Percentiles rank a stretch among this genome's conserved stretches.
These are phyloP conservation scores for Eumaeus atala DNA, from an alignment of 1,140 invertebrate genomes.

Conservation along the genomic window DNA sequence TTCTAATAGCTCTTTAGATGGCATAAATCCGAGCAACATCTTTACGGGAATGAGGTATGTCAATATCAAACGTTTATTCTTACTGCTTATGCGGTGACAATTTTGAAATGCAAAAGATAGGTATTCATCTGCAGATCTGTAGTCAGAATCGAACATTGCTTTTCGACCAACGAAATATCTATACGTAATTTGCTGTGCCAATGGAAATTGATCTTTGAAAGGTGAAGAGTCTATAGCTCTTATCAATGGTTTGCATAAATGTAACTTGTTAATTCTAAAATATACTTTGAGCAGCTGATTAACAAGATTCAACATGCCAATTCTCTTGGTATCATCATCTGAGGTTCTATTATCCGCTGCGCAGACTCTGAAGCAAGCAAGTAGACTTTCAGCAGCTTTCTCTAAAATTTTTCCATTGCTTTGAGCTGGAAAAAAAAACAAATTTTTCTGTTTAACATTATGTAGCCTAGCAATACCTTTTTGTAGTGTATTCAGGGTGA, in stretches of 20 bases:
- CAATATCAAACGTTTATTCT: conserved; percentile 95
- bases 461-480: too few species aligned
- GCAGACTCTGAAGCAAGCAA: conserved; percentile 96
- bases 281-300: conserved; percentile 99
- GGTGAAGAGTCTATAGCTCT: conserved; percentile 94
- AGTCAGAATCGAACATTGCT: conserved; percentile 98
- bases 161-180: conserved; percentile 97
- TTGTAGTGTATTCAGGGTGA: too few species aligned
- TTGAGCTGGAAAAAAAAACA: conserved; percentile 45
- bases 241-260: conserved; percentile 97
- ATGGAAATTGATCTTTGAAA: conserved; percentile 90
- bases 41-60: conserved; percentile 98
- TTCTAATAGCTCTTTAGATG: conserved; percentile 83
- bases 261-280: conserved; percentile 96
- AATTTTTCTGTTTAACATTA: neutral
- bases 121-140: conserved; percentile 92
- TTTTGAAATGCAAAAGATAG: conserved; percentile 94
- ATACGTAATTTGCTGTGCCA: conserved; percentile 94
- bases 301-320: conserved; percentile 96
- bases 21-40: conserved; percentile 96
- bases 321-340: conserved; percentile 92
- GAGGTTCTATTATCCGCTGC: conserved; percentile 92
- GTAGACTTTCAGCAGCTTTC: conserved; percentile 94
- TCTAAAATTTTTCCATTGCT: conserved; percentile 80
- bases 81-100: conserved; percentile 86